These are phyloP conservation scores for Daktulosphaira vitifoliae DNA, from an alignment of 1,140 invertebrate genomes.

Conservation along the genomic window DNA sequence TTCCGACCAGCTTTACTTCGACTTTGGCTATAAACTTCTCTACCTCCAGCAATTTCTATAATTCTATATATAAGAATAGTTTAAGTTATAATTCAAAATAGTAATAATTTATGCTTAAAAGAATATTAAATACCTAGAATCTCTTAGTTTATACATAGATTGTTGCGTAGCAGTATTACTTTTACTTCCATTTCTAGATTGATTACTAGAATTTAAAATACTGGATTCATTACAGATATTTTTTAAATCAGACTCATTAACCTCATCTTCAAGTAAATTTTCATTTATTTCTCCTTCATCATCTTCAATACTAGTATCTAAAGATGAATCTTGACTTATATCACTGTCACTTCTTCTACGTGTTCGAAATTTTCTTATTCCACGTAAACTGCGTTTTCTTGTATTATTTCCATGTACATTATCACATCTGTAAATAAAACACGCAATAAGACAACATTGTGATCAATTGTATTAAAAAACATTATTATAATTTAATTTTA, in stretches of 20 bases:
- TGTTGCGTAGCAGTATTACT: background rate
- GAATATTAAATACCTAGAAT: slow-evolving; percentile 16
- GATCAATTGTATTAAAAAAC: too few species aligned
- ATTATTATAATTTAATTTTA: too few species aligned
- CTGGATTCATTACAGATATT: slow-evolving; percentile 6
- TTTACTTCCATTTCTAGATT: slow-evolving; percentile 17
- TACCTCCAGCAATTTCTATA: slow-evolving; percentile 78
- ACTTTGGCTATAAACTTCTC: slow-evolving; percentile 76
- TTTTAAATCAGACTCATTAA: slow-evolving; percentile 21
- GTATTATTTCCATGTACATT: slow-evolving; percentile 19
- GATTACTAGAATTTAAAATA: background rate
- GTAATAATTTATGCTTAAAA: background rate
- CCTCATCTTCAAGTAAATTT: slow-evolving; percentile 24
- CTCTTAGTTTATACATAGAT: slow-evolving; percentile 25
- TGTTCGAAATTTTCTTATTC: slow-evolving; percentile 26
- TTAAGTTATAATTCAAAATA: slow-evolving; percentile 1
- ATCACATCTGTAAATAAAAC: slow-evolving; percentile 8
- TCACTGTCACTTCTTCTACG: slow-evolving; percentile 29
- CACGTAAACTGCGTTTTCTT: slow-evolving; percentile 20
- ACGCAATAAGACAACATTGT: too few species aligned
- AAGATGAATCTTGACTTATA: slow-evolving; percentile 30
- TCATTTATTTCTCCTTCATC: slow-evolving; percentile 24
- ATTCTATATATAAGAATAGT: slow-evolving; percentile 52
- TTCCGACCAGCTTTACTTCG: slow-evolving; percentile 67
- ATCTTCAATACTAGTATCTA: slow-evolving; percentile 27